These are phyloP conservation scores for Aulostomus chinensis DNA, from an alignment of 2,797 vertebrate species.

Conservation along the genomic window DNA sequence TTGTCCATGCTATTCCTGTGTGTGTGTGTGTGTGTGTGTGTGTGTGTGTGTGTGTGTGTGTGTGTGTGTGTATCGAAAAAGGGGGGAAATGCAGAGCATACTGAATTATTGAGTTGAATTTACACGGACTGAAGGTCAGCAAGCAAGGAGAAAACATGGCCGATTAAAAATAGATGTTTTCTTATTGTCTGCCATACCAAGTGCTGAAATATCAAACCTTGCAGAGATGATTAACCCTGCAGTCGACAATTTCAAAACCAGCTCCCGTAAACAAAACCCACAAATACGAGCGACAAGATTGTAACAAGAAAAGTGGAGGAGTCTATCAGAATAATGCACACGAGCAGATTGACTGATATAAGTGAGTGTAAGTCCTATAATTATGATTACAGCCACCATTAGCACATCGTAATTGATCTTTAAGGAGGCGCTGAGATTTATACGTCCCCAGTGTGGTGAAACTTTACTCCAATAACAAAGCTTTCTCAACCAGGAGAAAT, in stretches of 20 bases:
- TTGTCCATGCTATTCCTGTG: neutral
- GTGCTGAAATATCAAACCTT: constrained; percentile 62
- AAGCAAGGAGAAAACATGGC: constrained; percentile 49
- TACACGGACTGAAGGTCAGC: constrained; percentile 82
- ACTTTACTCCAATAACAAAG: constrained; percentile 74
- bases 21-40: constrained; percentile 21
- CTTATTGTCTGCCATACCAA: constrained; percentile 72
- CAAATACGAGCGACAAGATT: constrained; percentile 14
- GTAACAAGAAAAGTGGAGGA: constrained; percentile 3
- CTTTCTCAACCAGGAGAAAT: constrained; percentile 62
- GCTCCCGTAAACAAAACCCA: constrained; percentile 12
- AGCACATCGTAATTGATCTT: constrained; percentile 65
- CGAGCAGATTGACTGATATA: constrained; percentile 1
- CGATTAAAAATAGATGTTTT: constrained; percentile 85
- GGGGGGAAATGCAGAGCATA: constrained; percentile 59
- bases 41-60: constrained; percentile 18
- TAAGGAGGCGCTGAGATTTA: constrained; percentile 65
- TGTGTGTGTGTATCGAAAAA: constrained; percentile 28
- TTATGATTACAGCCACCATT: constrained; percentile 53
- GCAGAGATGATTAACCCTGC: constrained; percentile 46
- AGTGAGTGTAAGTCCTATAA: constrained; percentile 43
- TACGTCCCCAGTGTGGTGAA: constrained; percentile 52
- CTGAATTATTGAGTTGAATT: constrained; percentile 85
- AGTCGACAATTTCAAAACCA: constrained; percentile 49
- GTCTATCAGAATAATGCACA: constrained; percentile 8